These are phyloP conservation scores for Anoplius nigerrimus DNA, from an alignment of 2,888 invertebrate species.

Conservation along the genomic window DNA sequence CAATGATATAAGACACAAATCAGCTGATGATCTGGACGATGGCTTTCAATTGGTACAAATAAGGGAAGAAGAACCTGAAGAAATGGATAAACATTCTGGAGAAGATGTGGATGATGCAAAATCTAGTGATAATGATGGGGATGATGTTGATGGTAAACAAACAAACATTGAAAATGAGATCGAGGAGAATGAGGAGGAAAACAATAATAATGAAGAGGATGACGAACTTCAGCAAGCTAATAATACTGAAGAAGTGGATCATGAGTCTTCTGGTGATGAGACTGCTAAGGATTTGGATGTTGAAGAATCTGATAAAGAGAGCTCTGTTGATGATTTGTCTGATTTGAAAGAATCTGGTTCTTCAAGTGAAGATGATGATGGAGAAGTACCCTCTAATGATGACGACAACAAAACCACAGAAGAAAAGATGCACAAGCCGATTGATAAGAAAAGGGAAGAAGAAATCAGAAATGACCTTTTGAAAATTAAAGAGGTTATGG, in stretches of 20 bases:
- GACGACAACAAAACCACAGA: slow-evolving; percentile 5
- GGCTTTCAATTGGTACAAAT: slow-evolving; percentile 77
- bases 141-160: slow-evolving; percentile 4
- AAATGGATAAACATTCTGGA: slow-evolving; percentile 51
- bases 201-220: slow-evolving; percentile 20
- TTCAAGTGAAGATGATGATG: slow-evolving; percentile 55
- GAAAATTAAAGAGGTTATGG: slow-evolving; percentile 76
- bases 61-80: slow-evolving; percentile 75
- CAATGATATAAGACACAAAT: slow-evolving; percentile 79
- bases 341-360: slow-evolving; percentile 58
- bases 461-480: slow-evolving; percentile 70
- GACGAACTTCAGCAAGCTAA: slow-evolving; percentile 42
- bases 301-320: slow-evolving; percentile 32
- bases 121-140: slow-evolving; percentile 5
- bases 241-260: slow-evolving; percentile 45
- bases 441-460: slow-evolving; percentile 38
- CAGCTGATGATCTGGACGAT: slow-evolving; percentile 93
- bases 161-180: slow-evolving; percentile 8
- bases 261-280: slow-evolving; percentile 50
- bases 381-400: background rate
- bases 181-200: slow-evolving; percentile 22
- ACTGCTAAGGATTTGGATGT: slow-evolving; percentile 26
- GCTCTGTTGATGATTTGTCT: slow-evolving; percentile 55
- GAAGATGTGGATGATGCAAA: slow-evolving; percentile 39
- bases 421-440: slow-evolving; percentile 17